phyloP scores from a whole-genome alignment of 1,140 invertebrate species.

The Temnothorax curvispinosus region DNA sequence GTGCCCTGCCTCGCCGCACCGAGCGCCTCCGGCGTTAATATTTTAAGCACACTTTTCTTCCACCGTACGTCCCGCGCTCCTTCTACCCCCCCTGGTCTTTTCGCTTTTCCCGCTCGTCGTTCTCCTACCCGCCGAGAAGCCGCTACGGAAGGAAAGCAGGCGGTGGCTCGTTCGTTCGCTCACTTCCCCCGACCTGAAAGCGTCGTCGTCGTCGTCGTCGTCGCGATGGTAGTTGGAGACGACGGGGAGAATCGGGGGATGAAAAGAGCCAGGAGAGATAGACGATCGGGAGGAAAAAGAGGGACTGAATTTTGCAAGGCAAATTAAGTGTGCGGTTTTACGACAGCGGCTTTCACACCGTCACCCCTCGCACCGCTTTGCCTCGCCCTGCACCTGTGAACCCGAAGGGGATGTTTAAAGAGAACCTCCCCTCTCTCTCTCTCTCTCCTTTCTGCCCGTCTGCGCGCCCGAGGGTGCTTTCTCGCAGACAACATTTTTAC shows the following conservation, averaged over 20 bases:
- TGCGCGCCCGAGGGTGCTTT: slow-evolving; percentile 15
- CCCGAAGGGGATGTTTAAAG: slow-evolving; percentile 80
- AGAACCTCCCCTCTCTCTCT: slow-evolving; percentile 56
- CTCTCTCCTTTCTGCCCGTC: not conserved
- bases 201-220: slow-evolving; percentile 38
- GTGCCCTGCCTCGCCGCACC: slow-evolving; percentile 65
- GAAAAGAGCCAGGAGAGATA: slow-evolving; percentile 28
- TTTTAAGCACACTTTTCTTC: slow-evolving; percentile 86
- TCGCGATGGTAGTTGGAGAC: slow-evolving; percentile 18
- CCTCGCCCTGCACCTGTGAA: slow-evolving; percentile 46
- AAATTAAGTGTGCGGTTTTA: slow-evolving; percentile 86
- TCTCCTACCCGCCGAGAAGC: slow-evolving; percentile 31
- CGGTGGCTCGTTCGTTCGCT: slow-evolving; percentile 49
- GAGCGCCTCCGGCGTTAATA: slow-evolving; percentile 85
- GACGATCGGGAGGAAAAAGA: slow-evolving; percentile 61
- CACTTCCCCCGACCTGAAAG: slow-evolving; percentile 35
- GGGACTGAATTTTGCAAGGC: slow-evolving; percentile 85
- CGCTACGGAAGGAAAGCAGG: slow-evolving; percentile 49
- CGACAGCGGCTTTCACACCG: slow-evolving; percentile 83
- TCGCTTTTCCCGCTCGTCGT: slow-evolving; percentile 43
- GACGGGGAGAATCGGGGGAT: slow-evolving; percentile 48
- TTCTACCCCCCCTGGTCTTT: slow-evolving; percentile 53
- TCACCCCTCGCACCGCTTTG: slow-evolving; percentile 50
- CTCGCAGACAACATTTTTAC: slow-evolving; percentile 64
- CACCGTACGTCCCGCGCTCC: slow-evolving; percentile 51